Percentiles rank a stretch among this genome's conserved stretches.
Evolutionary conservation across 2,113 vertebrate species (phyloP).

Genomic region (Lepus timidus): DNA sequence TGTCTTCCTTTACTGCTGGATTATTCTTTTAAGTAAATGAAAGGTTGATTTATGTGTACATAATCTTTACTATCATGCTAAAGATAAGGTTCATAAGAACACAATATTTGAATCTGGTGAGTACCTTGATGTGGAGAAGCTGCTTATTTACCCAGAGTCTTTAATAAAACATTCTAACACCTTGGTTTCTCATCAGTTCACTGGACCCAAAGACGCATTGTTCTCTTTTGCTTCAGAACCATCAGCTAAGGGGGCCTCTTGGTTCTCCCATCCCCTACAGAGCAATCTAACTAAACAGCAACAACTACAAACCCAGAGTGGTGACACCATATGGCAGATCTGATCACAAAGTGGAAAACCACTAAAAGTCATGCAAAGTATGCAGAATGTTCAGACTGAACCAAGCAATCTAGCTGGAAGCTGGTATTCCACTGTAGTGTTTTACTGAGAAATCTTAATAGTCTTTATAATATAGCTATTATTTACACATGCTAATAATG

Average conservation of each 20-base stretch:
- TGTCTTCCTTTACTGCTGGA: slow-evolving; percentile 31
- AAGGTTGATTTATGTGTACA: not conserved
- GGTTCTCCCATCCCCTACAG: slow-evolving; percentile 5
- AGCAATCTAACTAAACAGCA: slow-evolving; percentile 64
- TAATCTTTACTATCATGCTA: not conserved
- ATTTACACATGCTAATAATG: slow-evolving; percentile 23
- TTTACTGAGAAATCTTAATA: slow-evolving; percentile 32
- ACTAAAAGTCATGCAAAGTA: slow-evolving; percentile 38
- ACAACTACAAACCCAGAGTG: slow-evolving; percentile 41
- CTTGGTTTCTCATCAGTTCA: not conserved
- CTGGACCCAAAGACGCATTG: not conserved
- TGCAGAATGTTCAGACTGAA: slow-evolving; percentile 28
- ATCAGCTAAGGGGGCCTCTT: not conserved
- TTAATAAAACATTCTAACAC: slow-evolving; percentile 32
- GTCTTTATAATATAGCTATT: not conserved
- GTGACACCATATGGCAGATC: slow-evolving; percentile 38
- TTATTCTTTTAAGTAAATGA: slow-evolving; percentile 63
- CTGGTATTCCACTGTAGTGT: not conserved
- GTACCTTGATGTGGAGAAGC: not conserved
- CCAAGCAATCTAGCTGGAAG: not conserved
- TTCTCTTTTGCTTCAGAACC: slow-evolving; percentile 49
- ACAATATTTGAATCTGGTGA: not conserved
- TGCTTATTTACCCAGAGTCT: not conserved
- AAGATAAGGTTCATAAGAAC: slow-evolving; percentile 20
- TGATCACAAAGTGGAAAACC: not conserved